These are phyloP conservation scores for Ciconia nigra DNA, from an alignment of 2,797 vertebrate species.

Conservation along the genomic window DNA sequence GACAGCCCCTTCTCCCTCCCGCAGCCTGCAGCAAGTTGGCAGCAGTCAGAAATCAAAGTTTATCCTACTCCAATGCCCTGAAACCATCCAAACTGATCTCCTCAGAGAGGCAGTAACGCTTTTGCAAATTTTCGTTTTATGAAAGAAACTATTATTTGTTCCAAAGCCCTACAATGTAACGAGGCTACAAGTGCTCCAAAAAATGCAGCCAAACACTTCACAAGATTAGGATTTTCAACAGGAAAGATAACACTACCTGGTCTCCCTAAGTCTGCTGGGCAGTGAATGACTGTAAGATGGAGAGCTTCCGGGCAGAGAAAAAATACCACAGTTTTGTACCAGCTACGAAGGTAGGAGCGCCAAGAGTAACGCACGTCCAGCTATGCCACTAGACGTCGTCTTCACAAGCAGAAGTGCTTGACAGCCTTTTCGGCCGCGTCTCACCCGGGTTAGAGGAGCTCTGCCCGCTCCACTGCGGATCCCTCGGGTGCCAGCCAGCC, in stretches of 20 bases:
- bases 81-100: not conserved
- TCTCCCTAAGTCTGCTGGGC: not conserved
- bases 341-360: not conserved
- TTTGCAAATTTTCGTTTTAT: not conserved
- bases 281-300: not conserved
- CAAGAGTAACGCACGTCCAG: not conserved
- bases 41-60: not conserved
- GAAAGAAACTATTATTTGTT: not conserved
- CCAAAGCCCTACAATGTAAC: not conserved
- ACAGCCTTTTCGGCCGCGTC: not conserved
- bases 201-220: not conserved
- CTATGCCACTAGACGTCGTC: accelerated
- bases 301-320: not conserved
- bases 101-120: not conserved
- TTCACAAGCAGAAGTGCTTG: not conserved
- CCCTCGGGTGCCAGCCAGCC: not conserved
- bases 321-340: not conserved
- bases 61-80: not conserved
- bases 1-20: not conserved
- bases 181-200: accelerated
- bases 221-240: not conserved
- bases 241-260: not conserved
- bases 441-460: not conserved
- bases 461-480: accelerated
- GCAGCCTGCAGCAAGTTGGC: not conserved